phyloP scores from a whole-genome alignment of 2,113 vertebrate species.

The Ornithorhynchus anatinus region DNA sequence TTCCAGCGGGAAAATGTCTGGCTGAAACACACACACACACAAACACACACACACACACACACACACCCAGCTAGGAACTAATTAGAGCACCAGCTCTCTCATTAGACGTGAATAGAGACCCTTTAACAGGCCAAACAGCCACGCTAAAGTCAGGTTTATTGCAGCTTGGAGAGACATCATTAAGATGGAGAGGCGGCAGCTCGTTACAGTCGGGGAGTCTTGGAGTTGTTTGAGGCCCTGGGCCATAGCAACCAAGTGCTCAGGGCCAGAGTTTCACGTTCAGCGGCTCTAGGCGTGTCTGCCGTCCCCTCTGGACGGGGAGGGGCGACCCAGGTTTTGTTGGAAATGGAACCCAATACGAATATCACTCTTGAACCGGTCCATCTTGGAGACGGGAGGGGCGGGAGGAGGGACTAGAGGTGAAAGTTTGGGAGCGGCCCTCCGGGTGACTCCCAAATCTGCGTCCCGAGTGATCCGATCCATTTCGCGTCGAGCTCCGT shows the following conservation, averaged over 20 bases:
- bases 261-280: fast-evolving
- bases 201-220: fast-evolving
- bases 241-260: background rate
- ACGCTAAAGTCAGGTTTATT: background rate
- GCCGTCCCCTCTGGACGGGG: fast-evolving
- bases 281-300: too few species aligned
- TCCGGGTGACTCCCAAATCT: too few species aligned
- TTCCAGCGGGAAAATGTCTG: constrained; percentile 46
- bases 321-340: too few species aligned
- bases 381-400: too few species aligned
- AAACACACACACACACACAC: constrained; percentile 53
- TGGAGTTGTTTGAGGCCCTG: background rate
- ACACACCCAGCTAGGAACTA: constrained; percentile 34
- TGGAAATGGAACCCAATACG: too few species aligned
- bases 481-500: too few species aligned
- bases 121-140: background rate
- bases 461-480: too few species aligned
- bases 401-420: too few species aligned
- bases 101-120: constrained; percentile 18
- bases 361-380: too few species aligned
- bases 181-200: fast-evolving
- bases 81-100: constrained; percentile 9
- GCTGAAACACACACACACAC: constrained; percentile 52
- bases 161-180: background rate
- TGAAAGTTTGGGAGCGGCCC: too few species aligned